Base-by-base conservation (phyloP, 1,140 invertebrate species). In the Ephestia elutella region DNA sequence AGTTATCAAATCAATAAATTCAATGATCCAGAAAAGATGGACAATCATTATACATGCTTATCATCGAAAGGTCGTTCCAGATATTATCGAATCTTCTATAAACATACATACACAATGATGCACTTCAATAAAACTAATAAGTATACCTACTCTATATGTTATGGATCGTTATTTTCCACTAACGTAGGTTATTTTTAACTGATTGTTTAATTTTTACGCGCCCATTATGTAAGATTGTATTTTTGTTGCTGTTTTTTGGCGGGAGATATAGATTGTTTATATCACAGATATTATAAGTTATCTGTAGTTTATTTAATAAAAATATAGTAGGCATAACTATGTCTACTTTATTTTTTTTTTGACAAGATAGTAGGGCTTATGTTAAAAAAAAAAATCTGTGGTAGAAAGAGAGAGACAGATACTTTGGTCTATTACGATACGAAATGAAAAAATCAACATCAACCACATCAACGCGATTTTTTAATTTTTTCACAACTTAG, bases 21-120 rank as follows among this genome's bases (percentile, higher is more conserved):
- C 49, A 50, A 20, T 20, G 49, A 50, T 50, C 49, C 49, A 50
- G 49, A 50, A 44, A 15, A 3, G 3, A 10, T 35, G 32, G 32
- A 35, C 32, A 44, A 44, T 44, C 1, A 44, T 44, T 44, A 17
- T 44, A 1, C 38, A 44, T 15, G 1, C 50, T 21, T n/a, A 25
- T 15, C 19, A 28, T 25, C 9, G 0, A 53, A 53, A 53, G 50
- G 50, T 53, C 50, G 20, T 53, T 53, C 5, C 20, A n/a, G 50
- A 53, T 53, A 50, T 50, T 20, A 53, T 53, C 50, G 13, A 21
- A 25, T 53, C 19, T 53, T 25, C 21, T 53, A 53, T 50, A 50
- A 19, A 50, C 20, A 44, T 49, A 9, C 18, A 49, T 20, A 20
- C n/a, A 53, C 21, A 25, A 53, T 53, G 50, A n/a, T 53, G 50